A percentile compares a stretch with the other conserved stretches of the same genome.
Conservation (phyloP, 2,113 vertebrate genomes). For the Bufo gargarizans region DNA sequence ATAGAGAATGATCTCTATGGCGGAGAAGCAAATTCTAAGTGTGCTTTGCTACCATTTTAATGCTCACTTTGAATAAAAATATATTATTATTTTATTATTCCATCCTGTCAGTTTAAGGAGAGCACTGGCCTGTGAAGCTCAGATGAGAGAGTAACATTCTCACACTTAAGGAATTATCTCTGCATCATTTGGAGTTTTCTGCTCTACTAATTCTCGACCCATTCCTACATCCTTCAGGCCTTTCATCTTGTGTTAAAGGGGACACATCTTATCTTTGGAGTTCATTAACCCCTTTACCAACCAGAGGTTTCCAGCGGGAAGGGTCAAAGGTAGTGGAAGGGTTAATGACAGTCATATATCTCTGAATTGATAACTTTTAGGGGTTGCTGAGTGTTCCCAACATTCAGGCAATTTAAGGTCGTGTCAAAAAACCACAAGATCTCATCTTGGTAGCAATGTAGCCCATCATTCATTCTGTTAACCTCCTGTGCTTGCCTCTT, state of each 20-base stretch:
- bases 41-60: slow-evolving; percentile 21
- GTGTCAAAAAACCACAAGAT: neutral
- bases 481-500: neutral
- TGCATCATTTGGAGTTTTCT: slow-evolving; percentile 74
- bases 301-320: neutral
- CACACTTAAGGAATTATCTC: slow-evolving; percentile 74
- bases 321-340: neutral
- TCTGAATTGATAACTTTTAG: neutral
- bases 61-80: slow-evolving; percentile 50
- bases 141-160: slow-evolving; percentile 67
- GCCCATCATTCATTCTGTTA: neutral
- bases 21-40: slow-evolving; percentile 7
- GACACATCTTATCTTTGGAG: slow-evolving; percentile 40
- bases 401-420: neutral
- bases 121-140: slow-evolving; percentile 59
- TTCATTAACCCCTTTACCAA: neutral
- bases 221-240: slow-evolving; percentile 62
- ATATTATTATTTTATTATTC: slow-evolving; percentile 58
- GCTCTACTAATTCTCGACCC: slow-evolving; percentile 69
- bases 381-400: neutral
- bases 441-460: neutral
- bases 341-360: neutral
- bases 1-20: neutral
- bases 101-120: slow-evolving; percentile 56
- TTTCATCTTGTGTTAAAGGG: slow-evolving; percentile 65